Base-by-base conservation (phyloP, 2,888 invertebrate species). In the Melinaea menophilus region DNA sequence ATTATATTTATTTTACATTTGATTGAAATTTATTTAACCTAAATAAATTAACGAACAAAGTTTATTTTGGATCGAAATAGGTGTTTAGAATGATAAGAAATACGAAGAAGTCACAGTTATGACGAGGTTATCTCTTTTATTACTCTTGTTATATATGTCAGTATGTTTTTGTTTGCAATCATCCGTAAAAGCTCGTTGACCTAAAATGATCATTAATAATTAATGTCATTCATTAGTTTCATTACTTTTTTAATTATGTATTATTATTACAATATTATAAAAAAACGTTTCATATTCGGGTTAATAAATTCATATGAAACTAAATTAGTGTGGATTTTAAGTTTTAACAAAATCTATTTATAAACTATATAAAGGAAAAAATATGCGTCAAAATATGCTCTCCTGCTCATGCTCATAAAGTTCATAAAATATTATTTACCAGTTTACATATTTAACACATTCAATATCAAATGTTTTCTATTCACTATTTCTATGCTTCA, bases 121-220 rank as follows among this genome's bases (percentile, higher is more conserved):
- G 57, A 59, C 57, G 58, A 51, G 66, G 69, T 69, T 69, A 69
- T 68, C 69, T 57, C 7, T 56, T 59, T 45, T 63, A 58, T 62
- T 58, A 64, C 48, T 57, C 62, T 61, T 58, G 33, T 60, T 62
- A 68, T 66, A 63, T 65, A 56, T 68, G 68, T 68, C 68, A 66
- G 62, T 64, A 56, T 51, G 56, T 46, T 63, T 58, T 48, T 56
- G 51, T 9, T 63, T 46, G 59, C 58, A 61, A 57, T 63, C 62
- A 54, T 64, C 55, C 63, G 46, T 55, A 59, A 22, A 54, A 45
- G 59, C 56, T 54, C 59, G 57, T 63, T 66, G 67, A 62, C 67
- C 69, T 61, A 69, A 65, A 67, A 62, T 51, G 11, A 5, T 11
- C 7, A 51, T 51, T 22, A 31, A 11, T 48, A 48, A 48, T 48